Base-by-base conservation (phyloP, 2,888 invertebrate species). In the Chesias legatella region DNA sequence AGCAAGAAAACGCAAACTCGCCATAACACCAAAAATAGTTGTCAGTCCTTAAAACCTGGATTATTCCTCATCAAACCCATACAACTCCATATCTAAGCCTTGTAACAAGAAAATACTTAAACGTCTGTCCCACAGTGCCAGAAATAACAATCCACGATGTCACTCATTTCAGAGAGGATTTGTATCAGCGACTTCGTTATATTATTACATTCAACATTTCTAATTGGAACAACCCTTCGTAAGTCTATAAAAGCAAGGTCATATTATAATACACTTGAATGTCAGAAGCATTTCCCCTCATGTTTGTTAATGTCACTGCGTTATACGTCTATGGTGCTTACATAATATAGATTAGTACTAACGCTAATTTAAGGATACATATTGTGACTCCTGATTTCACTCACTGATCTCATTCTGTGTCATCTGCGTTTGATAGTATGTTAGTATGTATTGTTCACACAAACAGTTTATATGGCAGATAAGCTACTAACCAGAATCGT, bases 251-350 rank as follows among this genome's bases (percentile, higher is more conserved):
- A 71, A 56, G 63, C 79, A 83, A 84, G 82, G 83, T 79, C 76
- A 79, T 62, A n/a, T n/a, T n/a, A n/a, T n/a, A n/a, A 73, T 43
- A 39, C 71, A 77, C 77, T 83, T 72, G 72, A 86, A 85, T 84
- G 83, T 83, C 84, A 81, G 64, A 78, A 76, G 72, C 80, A 79
- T 83, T 82, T 76, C 79, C 82, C 83, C 75, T 77, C 73, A 61
- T 79, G 75, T 78, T 85, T 78, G 70, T 83, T 84, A 86, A 88
- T 83, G 86, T 84, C 86, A 85, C 72, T 79, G 77, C 58, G 73
- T 78, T 79, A 82, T 79, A 74, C 63, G 79, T 78, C 75, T 81
- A 85, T 82, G 78, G 76, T 78, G 13, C 13, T 17, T 17, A 17
- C 5, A 5, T 17, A n/a, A n/a, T 17, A 5, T 17, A 5, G 13